Evolutionary conservation across 2,888 invertebrate species (phyloP).

Genomic region (Hemistola chrysoprasaria): DNA sequence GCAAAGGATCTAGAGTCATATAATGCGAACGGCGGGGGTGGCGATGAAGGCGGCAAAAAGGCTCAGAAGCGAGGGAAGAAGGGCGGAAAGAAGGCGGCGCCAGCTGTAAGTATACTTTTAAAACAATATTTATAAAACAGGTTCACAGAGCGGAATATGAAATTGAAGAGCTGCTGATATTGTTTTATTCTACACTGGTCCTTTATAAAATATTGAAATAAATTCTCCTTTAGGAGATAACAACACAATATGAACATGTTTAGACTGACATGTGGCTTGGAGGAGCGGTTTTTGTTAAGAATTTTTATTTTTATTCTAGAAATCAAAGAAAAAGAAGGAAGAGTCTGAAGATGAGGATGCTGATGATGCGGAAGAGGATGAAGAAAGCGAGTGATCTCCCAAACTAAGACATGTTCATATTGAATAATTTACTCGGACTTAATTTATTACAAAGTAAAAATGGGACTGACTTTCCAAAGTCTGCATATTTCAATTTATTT

Average conservation of each 20-base stretch:
- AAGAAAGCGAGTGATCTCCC: constrained; percentile 85
- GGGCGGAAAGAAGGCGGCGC: constrained; percentile 71
- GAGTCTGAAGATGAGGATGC: constrained; percentile 85
- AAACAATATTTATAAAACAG: too few relatives aligned
- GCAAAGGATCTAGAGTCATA: constrained; percentile 94
- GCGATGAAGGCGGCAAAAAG: constrained; percentile 78
- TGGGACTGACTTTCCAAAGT: constrained; percentile 79
- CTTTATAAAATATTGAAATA: too few relatives aligned
- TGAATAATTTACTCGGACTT: constrained; percentile 81
- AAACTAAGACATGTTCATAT: constrained; percentile 74
- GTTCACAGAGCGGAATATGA: too few relatives aligned
- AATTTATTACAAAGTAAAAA: constrained; percentile 81
- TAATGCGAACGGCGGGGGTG: constrained; percentile 88
- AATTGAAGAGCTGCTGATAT: too few relatives aligned
- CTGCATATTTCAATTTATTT: constrained; percentile 53
- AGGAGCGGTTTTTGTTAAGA: constrained; percentile 3
- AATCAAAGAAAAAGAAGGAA: constrained; percentile 84
- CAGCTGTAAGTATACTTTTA: constrained; percentile 55
- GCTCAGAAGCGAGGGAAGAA: constrained; percentile 83
- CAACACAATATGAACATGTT: too few relatives aligned
- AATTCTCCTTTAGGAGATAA: too few relatives aligned
- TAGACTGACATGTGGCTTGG: too few relatives aligned
- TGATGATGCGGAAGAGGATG: constrained; percentile 79
- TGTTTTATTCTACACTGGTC: too few relatives aligned
- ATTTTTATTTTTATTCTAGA: constrained; percentile 42